These are phyloP conservation scores for Brachionus rubens DNA, from an alignment of 1,140 invertebrate species.

Conservation along the genomic window DNA sequence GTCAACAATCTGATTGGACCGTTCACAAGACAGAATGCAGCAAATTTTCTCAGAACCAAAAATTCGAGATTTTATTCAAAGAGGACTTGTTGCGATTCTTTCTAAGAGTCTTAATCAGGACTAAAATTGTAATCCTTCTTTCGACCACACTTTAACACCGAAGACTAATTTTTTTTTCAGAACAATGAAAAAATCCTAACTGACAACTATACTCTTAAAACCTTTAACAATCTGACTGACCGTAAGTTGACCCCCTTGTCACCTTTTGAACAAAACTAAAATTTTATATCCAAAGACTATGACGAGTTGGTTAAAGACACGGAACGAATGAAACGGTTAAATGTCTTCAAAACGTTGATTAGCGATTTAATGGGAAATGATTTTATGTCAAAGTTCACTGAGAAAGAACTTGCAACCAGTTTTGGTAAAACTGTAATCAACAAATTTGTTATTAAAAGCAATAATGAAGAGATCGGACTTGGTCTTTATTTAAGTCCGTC, in stretches of 20 bases:
- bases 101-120: constrained; percentile 8
- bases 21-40: neutral
- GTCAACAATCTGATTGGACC: neutral
- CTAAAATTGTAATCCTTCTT: neutral
- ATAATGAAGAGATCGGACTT: neutral
- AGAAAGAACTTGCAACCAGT: neutral
- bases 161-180: neutral
- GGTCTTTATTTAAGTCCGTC: neutral
- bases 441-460: neutral
- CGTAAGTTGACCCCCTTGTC: neutral
- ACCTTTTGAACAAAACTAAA: neutral
- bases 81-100: neutral
- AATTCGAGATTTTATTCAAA: neutral
- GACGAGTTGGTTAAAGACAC: neutral
- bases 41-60: neutral
- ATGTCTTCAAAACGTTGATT: neutral
- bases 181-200: neutral
- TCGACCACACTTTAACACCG: neutral
- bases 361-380: neutral
- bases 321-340: neutral
- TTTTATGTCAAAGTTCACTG: neutral
- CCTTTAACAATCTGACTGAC: neutral
- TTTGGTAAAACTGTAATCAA: neutral
- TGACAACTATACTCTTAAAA: neutral
- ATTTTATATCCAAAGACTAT: neutral